Evolutionary conservation across 2,113 vertebrate genomes (phyloP).

Genomic region (Microcebus jonahi): DNA sequence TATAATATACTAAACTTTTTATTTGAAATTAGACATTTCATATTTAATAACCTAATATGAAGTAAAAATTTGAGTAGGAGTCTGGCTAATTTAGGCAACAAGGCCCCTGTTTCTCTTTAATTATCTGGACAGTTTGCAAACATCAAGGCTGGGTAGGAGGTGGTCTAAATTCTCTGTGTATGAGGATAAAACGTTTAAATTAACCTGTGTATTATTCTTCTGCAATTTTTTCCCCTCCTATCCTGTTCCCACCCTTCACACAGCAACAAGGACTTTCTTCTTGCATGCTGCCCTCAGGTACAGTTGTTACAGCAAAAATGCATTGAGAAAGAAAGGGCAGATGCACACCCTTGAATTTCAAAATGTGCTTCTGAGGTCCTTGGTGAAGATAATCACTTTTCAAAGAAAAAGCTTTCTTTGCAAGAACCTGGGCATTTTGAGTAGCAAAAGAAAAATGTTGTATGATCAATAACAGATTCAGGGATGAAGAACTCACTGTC

Average conservation of each 20-base stretch:
- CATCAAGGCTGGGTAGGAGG: background rate
- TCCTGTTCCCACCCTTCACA: background rate
- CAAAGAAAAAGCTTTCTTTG: background rate
- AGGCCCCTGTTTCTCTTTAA: background rate
- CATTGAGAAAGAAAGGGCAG: background rate
- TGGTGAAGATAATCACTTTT: background rate
- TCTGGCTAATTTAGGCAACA: background rate
- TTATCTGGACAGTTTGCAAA: background rate
- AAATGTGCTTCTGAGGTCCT: background rate
- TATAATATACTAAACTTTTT: too few relatives aligned
- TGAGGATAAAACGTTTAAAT: background rate
- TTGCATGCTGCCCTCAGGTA: background rate
- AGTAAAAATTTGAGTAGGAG: background rate
- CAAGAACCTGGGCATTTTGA: background rate
- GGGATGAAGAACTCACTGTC: background rate
- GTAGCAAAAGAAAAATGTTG: background rate
- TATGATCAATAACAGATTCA: background rate
- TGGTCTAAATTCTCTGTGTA: background rate
- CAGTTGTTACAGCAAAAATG: background rate
- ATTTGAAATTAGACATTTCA: too few relatives aligned
- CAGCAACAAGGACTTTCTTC: background rate
- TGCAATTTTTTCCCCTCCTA: background rate
- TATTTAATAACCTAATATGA: background rate
- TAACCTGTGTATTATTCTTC: background rate
- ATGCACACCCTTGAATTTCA: background rate